Conservation (phyloP, 2,797 vertebrate species). For the Brotogeris chrysoptera region DNA sequence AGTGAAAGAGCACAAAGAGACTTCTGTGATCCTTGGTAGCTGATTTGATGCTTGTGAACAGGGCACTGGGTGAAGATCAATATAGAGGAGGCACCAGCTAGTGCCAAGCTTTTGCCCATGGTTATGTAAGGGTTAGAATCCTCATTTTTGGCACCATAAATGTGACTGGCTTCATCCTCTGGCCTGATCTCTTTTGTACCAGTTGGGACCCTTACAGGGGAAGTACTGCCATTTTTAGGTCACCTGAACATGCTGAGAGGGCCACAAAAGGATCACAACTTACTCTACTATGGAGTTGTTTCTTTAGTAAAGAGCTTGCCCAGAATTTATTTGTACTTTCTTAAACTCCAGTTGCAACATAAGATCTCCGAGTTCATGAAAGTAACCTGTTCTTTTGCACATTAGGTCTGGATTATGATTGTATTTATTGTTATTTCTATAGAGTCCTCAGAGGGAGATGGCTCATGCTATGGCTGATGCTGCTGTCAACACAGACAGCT, state of each 20-base stretch:
- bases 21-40: neutral
- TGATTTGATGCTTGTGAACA: neutral
- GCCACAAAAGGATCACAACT: neutral
- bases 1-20: neutral
- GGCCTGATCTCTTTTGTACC: neutral
- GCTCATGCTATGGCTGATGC: neutral
- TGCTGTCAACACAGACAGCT: constrained; percentile 24
- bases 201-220: neutral
- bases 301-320: neutral
- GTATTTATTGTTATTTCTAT: constrained; percentile 22
- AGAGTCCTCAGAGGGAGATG: neutral
- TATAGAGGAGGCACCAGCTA: neutral
- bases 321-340: neutral
- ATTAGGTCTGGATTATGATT: neutral
- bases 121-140: neutral
- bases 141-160: neutral
- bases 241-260: neutral
- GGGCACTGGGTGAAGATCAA: neutral
- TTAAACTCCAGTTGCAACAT: neutral
- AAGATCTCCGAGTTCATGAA: neutral
- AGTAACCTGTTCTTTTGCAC: neutral
- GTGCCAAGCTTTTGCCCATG: neutral
- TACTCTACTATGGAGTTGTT: neutral
- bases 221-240: neutral
- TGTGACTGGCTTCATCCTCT: neutral